Evolutionary conservation across 2,113 vertebrate species (phyloP).

Genomic region (Silurus glanis): DNA sequence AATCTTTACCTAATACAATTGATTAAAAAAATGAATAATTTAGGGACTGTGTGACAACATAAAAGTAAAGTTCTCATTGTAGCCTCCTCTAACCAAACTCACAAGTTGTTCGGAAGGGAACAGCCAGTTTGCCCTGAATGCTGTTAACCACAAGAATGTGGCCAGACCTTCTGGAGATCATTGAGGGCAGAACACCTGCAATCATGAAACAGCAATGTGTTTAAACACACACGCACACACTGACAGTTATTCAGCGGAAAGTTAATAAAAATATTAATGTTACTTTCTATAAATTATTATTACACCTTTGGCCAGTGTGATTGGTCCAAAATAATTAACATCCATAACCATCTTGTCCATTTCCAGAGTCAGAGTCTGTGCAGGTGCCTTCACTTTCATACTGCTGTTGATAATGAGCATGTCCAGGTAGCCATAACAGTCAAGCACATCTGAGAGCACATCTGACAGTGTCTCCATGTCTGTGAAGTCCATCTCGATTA

Average conservation of each 20-base stretch:
- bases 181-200: conserved; percentile 85
- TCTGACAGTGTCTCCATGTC: conserved; percentile 81
- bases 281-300: not conserved
- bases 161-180: conserved; percentile 89
- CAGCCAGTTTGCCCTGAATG: conserved; percentile 87
- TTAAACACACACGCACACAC: not conserved
- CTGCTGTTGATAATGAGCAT: conserved; percentile 90
- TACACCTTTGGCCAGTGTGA: conserved; percentile 89
- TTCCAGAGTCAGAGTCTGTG: conserved; percentile 84
- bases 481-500: conserved; percentile 86
- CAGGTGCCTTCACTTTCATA: conserved; percentile 87
- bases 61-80: not conserved
- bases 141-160: conserved; percentile 89
- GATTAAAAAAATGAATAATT: not conserved
- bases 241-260: not conserved
- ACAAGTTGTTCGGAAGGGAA: conserved; percentile 91
- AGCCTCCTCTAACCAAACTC: conserved; percentile 65
- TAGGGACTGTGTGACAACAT: not conserved
- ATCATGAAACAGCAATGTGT: not conserved
- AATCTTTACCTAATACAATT: not conserved
- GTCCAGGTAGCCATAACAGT: conserved; percentile 90
- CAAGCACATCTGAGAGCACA: conserved; percentile 81
- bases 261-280: not conserved
- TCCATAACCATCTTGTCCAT: conserved; percentile 92
- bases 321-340: conserved; percentile 92